Evolutionary conservation across 2,888 invertebrate species (phyloP), one percentile per base, ranked within the genome.

Genomic region (Melangyna quadrimaculata): DNA sequence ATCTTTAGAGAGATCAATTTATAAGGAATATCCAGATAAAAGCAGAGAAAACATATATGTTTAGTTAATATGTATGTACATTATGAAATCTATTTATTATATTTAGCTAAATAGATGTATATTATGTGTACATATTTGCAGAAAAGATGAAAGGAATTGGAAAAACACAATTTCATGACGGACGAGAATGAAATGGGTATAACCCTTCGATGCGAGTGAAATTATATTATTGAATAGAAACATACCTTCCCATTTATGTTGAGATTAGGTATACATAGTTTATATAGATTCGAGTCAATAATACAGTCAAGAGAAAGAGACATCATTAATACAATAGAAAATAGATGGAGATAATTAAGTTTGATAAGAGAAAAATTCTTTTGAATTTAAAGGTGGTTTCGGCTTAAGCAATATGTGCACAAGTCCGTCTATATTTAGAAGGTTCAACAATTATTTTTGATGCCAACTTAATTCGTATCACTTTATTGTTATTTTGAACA

Each of bases 201-300:
- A 73, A 73, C 73, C 78, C 73, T 73, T 70, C 14, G 29, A 43
- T 43, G 32, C 0, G 14, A 19, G 61, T 78, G 17, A 55, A 83
- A 55, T 69, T 61, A 73, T 61, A 73, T 78, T 55, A 78, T 78
- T 72, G 61, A 43, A 67, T 22, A 48, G 63, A 78, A 77, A 8
- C 59, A 77, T 69, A n/a, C n/a, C n/a, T n/a, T n/a, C n/a, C n/a
- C n/a, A 77, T 32, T 43, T n/a, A 32, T 22, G 43, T 35, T 53
- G 27, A 63, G 67, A 72, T 72, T 71, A 32, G 32, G 3, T 32
- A 27, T 32, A 32, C 8, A 37, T 14, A 80, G 17, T 22, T 37
- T 37, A 59, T n/a, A 40, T 37, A 59, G 14, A 37, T 37, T 37
- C 8, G 22, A 59, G 24, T 63, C 24, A 72, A 53, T 72, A n/a